Evolutionary conservation across 2,888 invertebrate species (phyloP), one percentile per base, ranked within the genome.

Genomic region (Acronicta alni): DNA sequence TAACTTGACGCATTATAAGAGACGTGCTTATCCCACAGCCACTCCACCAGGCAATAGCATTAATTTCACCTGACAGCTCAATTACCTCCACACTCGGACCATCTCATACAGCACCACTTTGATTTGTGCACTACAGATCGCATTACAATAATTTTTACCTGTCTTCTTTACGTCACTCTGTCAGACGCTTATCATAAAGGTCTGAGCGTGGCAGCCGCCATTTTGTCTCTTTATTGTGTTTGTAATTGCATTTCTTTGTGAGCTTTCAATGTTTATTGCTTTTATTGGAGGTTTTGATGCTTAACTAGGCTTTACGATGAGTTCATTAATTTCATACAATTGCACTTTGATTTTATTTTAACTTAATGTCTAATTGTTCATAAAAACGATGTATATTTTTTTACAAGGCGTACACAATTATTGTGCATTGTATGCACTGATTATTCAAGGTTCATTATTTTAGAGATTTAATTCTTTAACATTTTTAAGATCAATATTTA

Each of bases 61-160:
- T 89, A 88, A 92, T 92, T 89, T 86, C 67, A 69, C 75, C 80
- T 85, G 92, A 90, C 92, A 91, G 90, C 89, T 91, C 91, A 91
- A 92, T 92, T 91, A 91, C 84, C 82, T 79, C 67, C 62, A 72
- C 47, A 61, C 66, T 63, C 71, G 61, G 53, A 52, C 67, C 66
- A 67, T 59, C 67, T 54, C 60, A 74, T 63, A 60, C 43, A 43
- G 66, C 64, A 67, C 71, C 54, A 66, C 57, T 79, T 85, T 85
- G 81, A 84, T 85, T 83, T 81, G 83, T 82, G 75, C 75, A 79
- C 71, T 78, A 75, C 72, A 71, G 56, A 77, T 75, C 64, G 76
- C 73, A 80, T 77, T 81, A 83, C 81, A 83, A 82, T 83, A 82
- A 85, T 80, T 86, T 80, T 59, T 79, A 77, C 71, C 77, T 78